phyloP scores from a whole-genome alignment of 2,888 invertebrate species.

The Ceraclea dissimilis region DNA sequence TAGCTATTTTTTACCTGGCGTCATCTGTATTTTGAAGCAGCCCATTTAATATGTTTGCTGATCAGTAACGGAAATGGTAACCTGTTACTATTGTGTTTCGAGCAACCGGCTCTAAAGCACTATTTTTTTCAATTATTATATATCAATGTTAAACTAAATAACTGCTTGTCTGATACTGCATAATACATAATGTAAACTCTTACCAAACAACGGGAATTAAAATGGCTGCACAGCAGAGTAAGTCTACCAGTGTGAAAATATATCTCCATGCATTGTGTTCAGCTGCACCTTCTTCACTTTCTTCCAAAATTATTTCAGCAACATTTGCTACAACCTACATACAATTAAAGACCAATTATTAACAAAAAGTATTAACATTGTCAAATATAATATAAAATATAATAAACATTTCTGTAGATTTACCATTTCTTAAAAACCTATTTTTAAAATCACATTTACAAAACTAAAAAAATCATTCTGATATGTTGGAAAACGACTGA shows the following conservation, averaged over 20 bases:
- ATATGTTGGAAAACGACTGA: background rate
- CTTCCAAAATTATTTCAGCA: constrained; percentile 94
- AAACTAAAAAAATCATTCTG: background rate
- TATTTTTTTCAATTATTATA: too few relatives aligned
- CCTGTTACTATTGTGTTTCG: too few relatives aligned
- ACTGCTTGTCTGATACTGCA: too few relatives aligned
- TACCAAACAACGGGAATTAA: constrained; percentile 93
- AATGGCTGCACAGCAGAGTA: constrained; percentile 94
- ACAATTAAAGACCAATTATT: background rate
- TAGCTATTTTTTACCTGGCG: too few relatives aligned
- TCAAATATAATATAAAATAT: background rate
- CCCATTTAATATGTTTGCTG: too few relatives aligned
- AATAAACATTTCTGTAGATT: too few relatives aligned
- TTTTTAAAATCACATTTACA: background rate
- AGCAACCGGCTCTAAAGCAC: too few relatives aligned
- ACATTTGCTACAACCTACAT: constrained; percentile 88
- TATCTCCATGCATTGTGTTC: constrained; percentile 88
- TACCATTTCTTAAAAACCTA: background rate
- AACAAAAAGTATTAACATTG: background rate
- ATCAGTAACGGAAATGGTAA: too few relatives aligned
- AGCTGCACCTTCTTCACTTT: constrained; percentile 88
- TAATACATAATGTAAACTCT: too few relatives aligned
- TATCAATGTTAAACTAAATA: too few relatives aligned
- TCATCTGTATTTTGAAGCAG: too few relatives aligned
- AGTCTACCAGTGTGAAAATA: constrained; percentile 87